These are phyloP conservation scores for Nomada fabriciana DNA, from an alignment of 2,888 invertebrate genomes.

Conservation along the genomic window DNA sequence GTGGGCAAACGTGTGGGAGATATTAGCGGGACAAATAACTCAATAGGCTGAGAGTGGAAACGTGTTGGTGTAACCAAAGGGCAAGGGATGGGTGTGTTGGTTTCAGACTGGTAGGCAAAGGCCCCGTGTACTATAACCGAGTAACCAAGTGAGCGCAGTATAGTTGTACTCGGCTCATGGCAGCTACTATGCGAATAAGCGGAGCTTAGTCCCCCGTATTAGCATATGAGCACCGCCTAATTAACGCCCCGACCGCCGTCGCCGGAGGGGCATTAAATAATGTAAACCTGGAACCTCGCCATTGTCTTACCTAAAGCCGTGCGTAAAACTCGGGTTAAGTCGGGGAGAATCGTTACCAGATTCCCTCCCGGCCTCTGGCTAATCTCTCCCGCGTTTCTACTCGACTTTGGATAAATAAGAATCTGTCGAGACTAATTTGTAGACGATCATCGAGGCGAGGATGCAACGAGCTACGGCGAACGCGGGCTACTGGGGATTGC, in stretches of 20 bases:
- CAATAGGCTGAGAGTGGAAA: constrained; percentile 61
- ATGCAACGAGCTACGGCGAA: not conserved
- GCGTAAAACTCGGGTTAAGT: constrained; percentile 81
- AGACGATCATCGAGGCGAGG: not conserved
- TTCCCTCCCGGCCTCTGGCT: constrained; percentile 48
- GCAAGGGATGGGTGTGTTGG: constrained; percentile 30
- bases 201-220: constrained; percentile 82
- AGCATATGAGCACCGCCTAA: constrained; percentile 84
- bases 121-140: constrained; percentile 69
- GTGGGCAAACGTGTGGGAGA: constrained; percentile 59
- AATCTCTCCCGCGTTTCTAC: constrained; percentile 39
- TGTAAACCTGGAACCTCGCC: constrained; percentile 75
- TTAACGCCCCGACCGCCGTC: constrained; percentile 79
- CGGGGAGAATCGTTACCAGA: constrained; percentile 68
- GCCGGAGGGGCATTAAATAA: constrained; percentile 75
- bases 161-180: constrained; percentile 81
- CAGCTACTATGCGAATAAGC: constrained; percentile 81
- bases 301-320: constrained; percentile 82
- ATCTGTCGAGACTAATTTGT: constrained; percentile 28
- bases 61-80: constrained; percentile 17
- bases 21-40: constrained; percentile 82
- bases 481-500: not conserved
- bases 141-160: constrained; percentile 75
- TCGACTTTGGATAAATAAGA: constrained; percentile 39
- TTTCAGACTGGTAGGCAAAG: constrained; percentile 49